Evolutionary conservation across 2,888 invertebrate genomes (phyloP), one percentile per base, ranked within the genome.

Genomic region (Cynaeus angustus): DNA sequence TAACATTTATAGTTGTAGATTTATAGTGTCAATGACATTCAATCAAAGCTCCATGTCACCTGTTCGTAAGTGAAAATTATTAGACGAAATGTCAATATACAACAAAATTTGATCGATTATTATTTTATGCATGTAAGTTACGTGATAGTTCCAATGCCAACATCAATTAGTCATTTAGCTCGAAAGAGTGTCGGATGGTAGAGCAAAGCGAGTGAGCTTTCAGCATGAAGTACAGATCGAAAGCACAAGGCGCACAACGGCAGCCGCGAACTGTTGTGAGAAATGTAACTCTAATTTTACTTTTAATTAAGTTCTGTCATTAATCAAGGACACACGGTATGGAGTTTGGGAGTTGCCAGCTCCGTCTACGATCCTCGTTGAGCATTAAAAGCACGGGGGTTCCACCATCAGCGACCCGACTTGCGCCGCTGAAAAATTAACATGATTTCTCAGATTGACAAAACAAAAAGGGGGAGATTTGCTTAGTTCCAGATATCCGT

Each of bases 261-360:
- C 68, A 64, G 69, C 66, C 67, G 71, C 72, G 75, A 76, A 74
- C 76, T 75, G 77, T 77, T 79, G 80, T 78, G 83, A 83, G 82
- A 83, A 84, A 83, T 81, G 83, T 82, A 83, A 83, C 81, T 83
- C 82, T 82, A 84, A 85, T 84, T 83, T 83, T 81, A 83, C 85
- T 85, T 86, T 86, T 86, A 86, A 86, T 86, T 86, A 86, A 86
- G 86, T 86, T 83, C 81, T 80, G 83, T 84, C 86, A 86, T 86
- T 86, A 86, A 86, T 86, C 86, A 86, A 82, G 82, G 80, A 75
- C 78, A 78, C 77, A 77, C 75, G 79, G 78, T 65, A 72, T 72
- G 52, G 71, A 73, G 69, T 66, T 75, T 30, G 43, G 43, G 59
- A 45, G 67, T 59, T 48, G 56, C 37, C 26, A 68, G 59, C 59